These are phyloP conservation scores for Lasioglossum morio DNA, from an alignment of 2,888 invertebrate genomes.

Conservation along the genomic window DNA sequence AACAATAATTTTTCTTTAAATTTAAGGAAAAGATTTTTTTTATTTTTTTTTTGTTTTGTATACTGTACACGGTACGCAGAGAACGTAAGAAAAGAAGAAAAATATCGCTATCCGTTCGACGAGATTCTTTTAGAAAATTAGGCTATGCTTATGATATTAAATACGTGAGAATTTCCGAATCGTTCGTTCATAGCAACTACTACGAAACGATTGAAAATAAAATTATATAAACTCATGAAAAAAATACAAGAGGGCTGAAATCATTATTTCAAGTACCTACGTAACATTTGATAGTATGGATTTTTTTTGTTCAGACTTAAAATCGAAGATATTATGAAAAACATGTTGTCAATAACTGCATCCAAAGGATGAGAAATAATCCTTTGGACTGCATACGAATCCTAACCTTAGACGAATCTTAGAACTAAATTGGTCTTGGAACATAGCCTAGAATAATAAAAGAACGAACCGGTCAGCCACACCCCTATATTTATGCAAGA, in stretches of 20 bases:
- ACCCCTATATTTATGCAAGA: slow-evolving; percentile 64
- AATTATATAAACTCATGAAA: slow-evolving; percentile 4
- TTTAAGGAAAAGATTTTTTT: background rate
- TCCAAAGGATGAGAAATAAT: slow-evolving; percentile 19
- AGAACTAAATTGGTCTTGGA: slow-evolving; percentile 51
- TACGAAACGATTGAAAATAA: background rate
- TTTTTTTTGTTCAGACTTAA: background rate
- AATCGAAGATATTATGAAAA: background rate
- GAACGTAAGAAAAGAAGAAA: background rate
- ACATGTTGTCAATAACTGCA: background rate
- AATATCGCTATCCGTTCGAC: background rate
- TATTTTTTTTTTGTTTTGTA: background rate
- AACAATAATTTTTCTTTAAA: slow-evolving; percentile 10
- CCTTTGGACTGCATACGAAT: slow-evolving; percentile 42
- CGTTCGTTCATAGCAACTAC: background rate
- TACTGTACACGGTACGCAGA: background rate
- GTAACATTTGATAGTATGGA: background rate
- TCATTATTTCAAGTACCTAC: background rate
- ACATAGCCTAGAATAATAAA: slow-evolving; percentile 67
- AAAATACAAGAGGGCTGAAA: background rate
- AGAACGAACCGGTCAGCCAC: slow-evolving; percentile 70
- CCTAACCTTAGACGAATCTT: slow-evolving; percentile 66
- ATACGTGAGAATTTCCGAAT: background rate
- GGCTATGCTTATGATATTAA: background rate
- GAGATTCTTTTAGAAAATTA: background rate